Percentiles rank a stretch among this genome's conserved stretches.
Evolutionary conservation across 2,113 vertebrate species (phyloP).

Genomic region (Erpornis zantholeuca): DNA sequence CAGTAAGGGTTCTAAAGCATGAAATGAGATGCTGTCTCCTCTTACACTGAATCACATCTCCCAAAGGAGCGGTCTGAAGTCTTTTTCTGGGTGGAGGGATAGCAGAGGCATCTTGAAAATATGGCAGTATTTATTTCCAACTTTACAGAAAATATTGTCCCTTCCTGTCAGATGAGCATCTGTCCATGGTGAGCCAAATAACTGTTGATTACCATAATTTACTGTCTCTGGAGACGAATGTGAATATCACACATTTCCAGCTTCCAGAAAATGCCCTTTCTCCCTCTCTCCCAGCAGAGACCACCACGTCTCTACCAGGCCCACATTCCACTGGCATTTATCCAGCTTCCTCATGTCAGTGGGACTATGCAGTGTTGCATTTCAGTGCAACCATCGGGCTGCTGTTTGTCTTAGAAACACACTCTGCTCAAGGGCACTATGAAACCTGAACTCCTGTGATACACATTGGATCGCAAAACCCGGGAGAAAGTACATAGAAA

Average conservation of each 20-base stretch:
- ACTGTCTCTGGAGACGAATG: neutral
- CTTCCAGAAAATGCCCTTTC: neutral
- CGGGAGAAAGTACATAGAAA: neutral
- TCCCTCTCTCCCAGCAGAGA: neutral
- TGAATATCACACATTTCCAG: neutral
- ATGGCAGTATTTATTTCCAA: neutral
- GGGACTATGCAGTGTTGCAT: neutral
- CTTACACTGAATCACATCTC: neutral
- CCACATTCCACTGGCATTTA: neutral
- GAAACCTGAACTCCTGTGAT: neutral
- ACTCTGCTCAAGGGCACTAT: neutral
- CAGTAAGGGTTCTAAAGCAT: neutral
- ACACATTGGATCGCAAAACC: neutral
- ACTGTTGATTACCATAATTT: rapidly evolving
- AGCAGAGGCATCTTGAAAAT: neutral
- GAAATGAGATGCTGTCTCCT: neutral
- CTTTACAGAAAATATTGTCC: neutral
- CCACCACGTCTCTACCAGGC: neutral
- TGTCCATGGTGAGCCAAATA: neutral
- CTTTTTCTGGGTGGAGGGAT: neutral
- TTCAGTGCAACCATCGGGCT: neutral
- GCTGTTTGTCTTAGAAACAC: neutral
- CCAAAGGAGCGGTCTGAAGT: neutral
- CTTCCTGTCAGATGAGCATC: neutral
- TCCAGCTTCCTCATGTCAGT: neutral